Conservation (phyloP, 1,140 invertebrate genomes). For the Atta colombica region DNA sequence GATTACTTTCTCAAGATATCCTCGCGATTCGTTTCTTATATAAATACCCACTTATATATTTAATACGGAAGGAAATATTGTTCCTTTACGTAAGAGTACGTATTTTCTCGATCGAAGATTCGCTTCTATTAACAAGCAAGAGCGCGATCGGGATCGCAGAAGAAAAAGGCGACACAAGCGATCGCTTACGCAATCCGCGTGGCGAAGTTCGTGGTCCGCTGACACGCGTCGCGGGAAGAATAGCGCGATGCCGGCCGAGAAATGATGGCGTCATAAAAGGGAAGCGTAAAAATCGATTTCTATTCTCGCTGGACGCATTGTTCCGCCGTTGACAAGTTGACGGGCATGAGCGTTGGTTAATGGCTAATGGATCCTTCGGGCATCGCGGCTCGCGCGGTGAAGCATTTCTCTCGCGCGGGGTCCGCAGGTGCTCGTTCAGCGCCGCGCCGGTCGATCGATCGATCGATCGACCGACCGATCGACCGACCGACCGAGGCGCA, state of each 20-base stretch:
- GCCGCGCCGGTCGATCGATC: slow-evolving; percentile 27
- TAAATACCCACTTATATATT: background rate
- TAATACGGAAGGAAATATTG: background rate
- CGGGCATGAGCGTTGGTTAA: slow-evolving; percentile 77
- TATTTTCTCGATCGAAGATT: background rate
- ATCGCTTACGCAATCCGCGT: slow-evolving; percentile 34
- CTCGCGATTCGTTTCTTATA: background rate
- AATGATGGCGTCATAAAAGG: slow-evolving; percentile 63
- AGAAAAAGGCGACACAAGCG: background rate
- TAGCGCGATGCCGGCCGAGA: slow-evolving; percentile 27
- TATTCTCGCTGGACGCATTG: slow-evolving; percentile 72
- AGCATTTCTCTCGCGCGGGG: slow-evolving; percentile 53
- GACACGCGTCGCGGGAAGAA: slow-evolving; percentile 27
- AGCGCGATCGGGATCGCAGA: background rate
- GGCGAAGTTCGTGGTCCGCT: slow-evolving; percentile 16
- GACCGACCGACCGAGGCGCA: slow-evolving; percentile 12
- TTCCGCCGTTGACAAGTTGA: slow-evolving; percentile 75
- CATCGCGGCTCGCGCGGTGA: slow-evolving; percentile 40
- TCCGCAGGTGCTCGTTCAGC: slow-evolving; percentile 46
- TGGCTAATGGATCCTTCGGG: slow-evolving; percentile 78
- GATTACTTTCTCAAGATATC: background rate
- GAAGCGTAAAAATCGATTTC: slow-evolving; percentile 75
- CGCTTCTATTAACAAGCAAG: background rate
- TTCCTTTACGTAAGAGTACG: background rate
- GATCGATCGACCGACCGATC: background rate